Percentiles rank a stretch among this genome's conserved stretches.
These are phyloP conservation scores for Cuniculus paca DNA, from an alignment of 2,797 vertebrate genomes.

Conservation along the genomic window DNA sequence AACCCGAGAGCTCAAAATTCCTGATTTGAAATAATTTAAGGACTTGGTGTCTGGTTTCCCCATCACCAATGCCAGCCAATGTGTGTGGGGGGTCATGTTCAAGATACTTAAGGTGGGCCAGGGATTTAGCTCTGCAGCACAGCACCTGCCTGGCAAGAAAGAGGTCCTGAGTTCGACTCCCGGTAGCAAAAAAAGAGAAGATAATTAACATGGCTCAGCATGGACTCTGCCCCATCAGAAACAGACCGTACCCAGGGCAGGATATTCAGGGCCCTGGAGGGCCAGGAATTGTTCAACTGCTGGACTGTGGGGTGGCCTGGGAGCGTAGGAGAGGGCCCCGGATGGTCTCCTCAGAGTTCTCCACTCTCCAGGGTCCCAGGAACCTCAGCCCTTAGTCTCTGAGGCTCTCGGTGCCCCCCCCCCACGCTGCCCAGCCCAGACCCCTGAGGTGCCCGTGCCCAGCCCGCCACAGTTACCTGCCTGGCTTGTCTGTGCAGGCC, in stretches of 20 bases:
- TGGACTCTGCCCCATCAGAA: neutral
- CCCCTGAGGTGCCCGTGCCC: rapidly evolving
- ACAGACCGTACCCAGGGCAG: neutral
- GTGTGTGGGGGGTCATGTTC: neutral
- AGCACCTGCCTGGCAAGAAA: too few relatives aligned
- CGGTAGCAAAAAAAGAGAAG: too few relatives aligned
- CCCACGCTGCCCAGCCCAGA: too few relatives aligned
- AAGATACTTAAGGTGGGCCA: neutral
- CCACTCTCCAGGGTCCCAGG: neutral
- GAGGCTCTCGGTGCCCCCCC: neutral
- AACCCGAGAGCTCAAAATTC: neutral
- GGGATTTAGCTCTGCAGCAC: too few relatives aligned
- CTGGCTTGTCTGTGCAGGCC: constrained; percentile 90
- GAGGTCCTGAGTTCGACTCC: too few relatives aligned
- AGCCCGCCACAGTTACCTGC: constrained; percentile 88
- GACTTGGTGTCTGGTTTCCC: neutral
- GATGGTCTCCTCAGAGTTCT: neutral
- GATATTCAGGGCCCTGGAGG: neutral
- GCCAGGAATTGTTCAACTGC: neutral
- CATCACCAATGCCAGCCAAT: neutral
- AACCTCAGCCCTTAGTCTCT: neutral
- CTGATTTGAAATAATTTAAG: neutral
- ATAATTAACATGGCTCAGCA: neutral
- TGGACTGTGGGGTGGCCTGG: neutral
- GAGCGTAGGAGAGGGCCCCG: neutral